These are phyloP conservation scores for Celastrina argiolus DNA, from an alignment of 2,888 invertebrate genomes.

Conservation along the genomic window DNA sequence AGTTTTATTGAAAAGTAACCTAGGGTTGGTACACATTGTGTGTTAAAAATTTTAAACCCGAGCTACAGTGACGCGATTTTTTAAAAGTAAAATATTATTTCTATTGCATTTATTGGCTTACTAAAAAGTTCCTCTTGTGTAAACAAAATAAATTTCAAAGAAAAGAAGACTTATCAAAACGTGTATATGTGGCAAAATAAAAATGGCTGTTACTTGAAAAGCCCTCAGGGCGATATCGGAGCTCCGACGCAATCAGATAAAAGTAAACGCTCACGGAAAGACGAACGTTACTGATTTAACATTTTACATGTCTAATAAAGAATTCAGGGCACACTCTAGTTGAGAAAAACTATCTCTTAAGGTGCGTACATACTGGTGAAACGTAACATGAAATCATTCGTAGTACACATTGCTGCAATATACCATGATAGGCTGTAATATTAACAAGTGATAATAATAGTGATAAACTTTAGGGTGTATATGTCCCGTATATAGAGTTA, in stretches of 20 bases:
- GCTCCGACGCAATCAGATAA: background rate
- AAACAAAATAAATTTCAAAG: background rate
- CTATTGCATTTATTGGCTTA: background rate
- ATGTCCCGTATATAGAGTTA: too few species aligned
- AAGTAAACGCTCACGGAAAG: background rate
- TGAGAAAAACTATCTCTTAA: background rate
- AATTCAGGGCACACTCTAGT: background rate
- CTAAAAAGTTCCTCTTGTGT: background rate
- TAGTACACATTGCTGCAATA: too few species aligned
- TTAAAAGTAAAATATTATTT: too few species aligned
- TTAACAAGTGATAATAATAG: too few species aligned
- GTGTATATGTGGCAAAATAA: background rate
- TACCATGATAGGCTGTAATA: too few species aligned
- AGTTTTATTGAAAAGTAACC: background rate
- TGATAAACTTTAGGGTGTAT: too few species aligned
- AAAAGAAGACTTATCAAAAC: background rate
- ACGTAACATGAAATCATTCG: too few species aligned
- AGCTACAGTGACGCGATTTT: too few species aligned
- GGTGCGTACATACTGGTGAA: too few species aligned
- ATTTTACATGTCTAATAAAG: background rate
- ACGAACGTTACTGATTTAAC: background rate
- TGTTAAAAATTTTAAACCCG: too few species aligned
- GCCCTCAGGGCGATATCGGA: background rate
- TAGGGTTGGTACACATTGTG: background rate
- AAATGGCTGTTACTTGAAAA: conserved; percentile 1